phyloP scores from a whole-genome alignment of 2,888 invertebrate genomes.

The Protodeltote pygarga region DNA sequence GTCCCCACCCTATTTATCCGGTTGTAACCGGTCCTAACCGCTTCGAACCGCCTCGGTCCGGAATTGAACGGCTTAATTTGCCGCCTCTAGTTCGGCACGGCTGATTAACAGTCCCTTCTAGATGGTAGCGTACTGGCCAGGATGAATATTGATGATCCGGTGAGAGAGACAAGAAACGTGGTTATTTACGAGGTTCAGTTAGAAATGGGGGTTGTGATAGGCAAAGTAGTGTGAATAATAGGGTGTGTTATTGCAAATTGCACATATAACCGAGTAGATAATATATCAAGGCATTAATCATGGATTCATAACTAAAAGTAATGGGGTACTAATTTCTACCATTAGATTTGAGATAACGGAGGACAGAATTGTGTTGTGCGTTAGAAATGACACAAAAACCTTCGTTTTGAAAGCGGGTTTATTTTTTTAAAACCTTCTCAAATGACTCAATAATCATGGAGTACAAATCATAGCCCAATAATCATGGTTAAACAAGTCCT shows the following conservation, averaged over 20 bases:
- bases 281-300: no score
- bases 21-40: slow-evolving; percentile 48
- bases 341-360: no score
- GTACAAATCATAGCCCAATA: no score
- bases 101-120: slow-evolving; percentile 49
- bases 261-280: no score
- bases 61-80: slow-evolving; percentile 53
- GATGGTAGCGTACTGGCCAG: slow-evolving; percentile 22
- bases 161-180: not conserved
- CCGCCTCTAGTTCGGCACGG: slow-evolving; percentile 38
- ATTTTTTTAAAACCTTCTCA: no score
- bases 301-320: no score
- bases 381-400: not conserved
- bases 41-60: slow-evolving; percentile 36
- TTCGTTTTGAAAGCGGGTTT: no score
- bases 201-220: not conserved
- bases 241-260: no score
- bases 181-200: not conserved
- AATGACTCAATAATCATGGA: no score
- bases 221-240: not conserved
- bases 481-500: no score
- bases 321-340: no score
- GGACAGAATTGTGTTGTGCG: no score
- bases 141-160: slow-evolving; percentile 49
- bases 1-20: slow-evolving; percentile 41